phyloP scores from a whole-genome alignment of 2,113 vertebrate species.

The Apistogramma diplotaenia region DNA sequence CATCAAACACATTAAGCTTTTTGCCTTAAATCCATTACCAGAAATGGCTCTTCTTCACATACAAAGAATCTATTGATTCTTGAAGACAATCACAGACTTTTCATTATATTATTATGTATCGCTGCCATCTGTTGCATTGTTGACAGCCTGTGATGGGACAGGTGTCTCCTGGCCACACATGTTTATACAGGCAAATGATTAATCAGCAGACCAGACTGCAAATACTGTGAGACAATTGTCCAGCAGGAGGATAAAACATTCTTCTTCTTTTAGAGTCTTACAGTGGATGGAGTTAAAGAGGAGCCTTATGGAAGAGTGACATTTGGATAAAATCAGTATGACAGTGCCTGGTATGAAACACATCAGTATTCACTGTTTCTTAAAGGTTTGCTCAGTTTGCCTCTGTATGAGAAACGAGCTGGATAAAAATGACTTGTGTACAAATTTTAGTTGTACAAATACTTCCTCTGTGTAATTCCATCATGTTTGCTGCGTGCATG shows the following conservation, averaged over 20 bases:
- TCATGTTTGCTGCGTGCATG: not conserved
- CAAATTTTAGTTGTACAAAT: not conserved
- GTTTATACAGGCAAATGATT: conserved; percentile 34
- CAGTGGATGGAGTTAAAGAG: conserved; percentile 2
- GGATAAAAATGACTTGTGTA: not conserved
- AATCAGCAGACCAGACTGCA: conserved; percentile 16
- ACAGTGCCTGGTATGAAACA: not conserved
- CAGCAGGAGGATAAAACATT: not conserved
- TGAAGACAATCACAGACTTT: conserved; percentile 23
- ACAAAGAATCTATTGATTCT: conserved; percentile 45
- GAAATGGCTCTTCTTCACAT: conserved; percentile 12
- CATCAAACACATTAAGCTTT: conserved; percentile 30
- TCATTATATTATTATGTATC: conserved; percentile 48
- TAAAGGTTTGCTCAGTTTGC: not conserved
- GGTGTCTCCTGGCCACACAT: conserved; percentile 52
- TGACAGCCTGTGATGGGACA: conserved; percentile 31
- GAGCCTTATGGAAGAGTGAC: not conserved
- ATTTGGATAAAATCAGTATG: not conserved
- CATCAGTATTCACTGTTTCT: not conserved
- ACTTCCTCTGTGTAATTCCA: not conserved
- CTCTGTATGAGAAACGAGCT: not conserved
- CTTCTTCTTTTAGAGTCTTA: conserved; percentile 5
- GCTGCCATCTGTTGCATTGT: conserved; percentile 65
- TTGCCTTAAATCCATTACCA: conserved; percentile 27
- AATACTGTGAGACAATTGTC: conserved; percentile 27